Evolutionary conservation across 1,140 invertebrate genomes (phyloP), one percentile per base, ranked within the genome.

Genomic region (Lasioglossum baleicum): DNA sequence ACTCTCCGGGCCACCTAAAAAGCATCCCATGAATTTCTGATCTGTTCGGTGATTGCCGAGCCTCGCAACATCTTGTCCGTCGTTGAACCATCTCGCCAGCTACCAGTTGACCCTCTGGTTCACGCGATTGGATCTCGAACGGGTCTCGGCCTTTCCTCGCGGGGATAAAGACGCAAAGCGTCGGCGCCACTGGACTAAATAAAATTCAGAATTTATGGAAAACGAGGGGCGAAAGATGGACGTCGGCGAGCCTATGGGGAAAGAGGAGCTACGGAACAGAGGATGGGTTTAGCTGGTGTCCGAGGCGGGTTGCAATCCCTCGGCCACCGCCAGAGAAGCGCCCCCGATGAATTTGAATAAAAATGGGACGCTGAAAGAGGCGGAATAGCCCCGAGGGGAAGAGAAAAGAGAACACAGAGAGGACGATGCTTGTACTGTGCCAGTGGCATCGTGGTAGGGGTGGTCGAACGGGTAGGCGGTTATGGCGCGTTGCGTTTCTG

Each of bases 181-280:
- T 58, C 26, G 72, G 22, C 44, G 58, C 61, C 35, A 80, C 78
- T 83, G 84, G 75, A 87, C 85, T 84, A 86, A 91, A 91, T 92
- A 91, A 92, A 91, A 90, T 88, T 82, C 77, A 89, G 86, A 90
- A 91, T 91, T 92, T 92, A 92, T 92, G 90, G 88, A 91, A 92
- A 92, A 86, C 80, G 80, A 80, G 83, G 75, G 80, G 83, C 76
- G 81, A 82, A 73, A 67, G 78, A 66, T 31, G 61, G 67, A 69
- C 69, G 69, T 61, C 60, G 78, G 11, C 17, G n/a, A 15, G 26
- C 75, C 58, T 75, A 22, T 58, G 51, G 76, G 71, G 10, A 13
- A 69, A 22, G 70, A 53, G 66, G 44, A 40, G 60, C 35, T 35
- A 35, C 35, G 63, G 17, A 58, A 75, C 51, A 31, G 48, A 75